Conservation (phyloP, 2,888 invertebrate genomes). For the Mayetiola destructor region DNA sequence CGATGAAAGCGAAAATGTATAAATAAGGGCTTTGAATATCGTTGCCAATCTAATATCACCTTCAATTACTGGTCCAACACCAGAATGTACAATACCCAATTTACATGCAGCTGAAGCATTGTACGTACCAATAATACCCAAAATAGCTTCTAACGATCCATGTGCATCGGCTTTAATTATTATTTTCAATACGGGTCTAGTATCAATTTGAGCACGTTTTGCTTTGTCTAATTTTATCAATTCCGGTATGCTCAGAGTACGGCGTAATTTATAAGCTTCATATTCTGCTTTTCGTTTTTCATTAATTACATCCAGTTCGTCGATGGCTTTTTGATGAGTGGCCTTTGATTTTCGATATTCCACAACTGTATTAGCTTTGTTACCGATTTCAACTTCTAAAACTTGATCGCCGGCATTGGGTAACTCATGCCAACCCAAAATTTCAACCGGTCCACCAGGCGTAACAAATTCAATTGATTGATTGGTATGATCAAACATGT, state of each 20-base stretch:
- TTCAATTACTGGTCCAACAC: constrained; percentile 73
- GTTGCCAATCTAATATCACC: constrained; percentile 71
- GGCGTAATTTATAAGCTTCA: constrained; percentile 45
- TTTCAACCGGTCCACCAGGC: constrained; percentile 66
- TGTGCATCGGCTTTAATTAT: constrained; percentile 78
- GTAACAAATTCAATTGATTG: constrained; percentile 46
- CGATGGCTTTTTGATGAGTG: constrained; percentile 45
- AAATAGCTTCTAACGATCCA: constrained; percentile 89
- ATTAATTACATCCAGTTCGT: constrained; percentile 47
- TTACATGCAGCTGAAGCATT: constrained; percentile 53
- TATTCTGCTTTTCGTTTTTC: constrained; percentile 51
- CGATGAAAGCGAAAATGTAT: constrained; percentile 70
- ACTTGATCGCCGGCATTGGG: constrained; percentile 82
- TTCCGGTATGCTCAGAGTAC: constrained; percentile 19
- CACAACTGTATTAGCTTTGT: constrained; percentile 51
- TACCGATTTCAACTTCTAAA: constrained; percentile 67
- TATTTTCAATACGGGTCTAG: constrained; percentile 42
- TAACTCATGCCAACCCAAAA: constrained; percentile 81
- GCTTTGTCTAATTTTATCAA: constrained; percentile 35
- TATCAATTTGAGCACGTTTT: constrained; percentile 40
- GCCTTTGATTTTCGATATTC: constrained; percentile 46
- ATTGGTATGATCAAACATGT: constrained; percentile 66
- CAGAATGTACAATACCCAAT: constrained; percentile 76
- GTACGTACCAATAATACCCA: constrained; percentile 82
- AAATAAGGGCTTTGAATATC: constrained; percentile 63